phyloP scores from a whole-genome alignment of 2,113 vertebrate species.

The Notarius lentiginosus region DNA sequence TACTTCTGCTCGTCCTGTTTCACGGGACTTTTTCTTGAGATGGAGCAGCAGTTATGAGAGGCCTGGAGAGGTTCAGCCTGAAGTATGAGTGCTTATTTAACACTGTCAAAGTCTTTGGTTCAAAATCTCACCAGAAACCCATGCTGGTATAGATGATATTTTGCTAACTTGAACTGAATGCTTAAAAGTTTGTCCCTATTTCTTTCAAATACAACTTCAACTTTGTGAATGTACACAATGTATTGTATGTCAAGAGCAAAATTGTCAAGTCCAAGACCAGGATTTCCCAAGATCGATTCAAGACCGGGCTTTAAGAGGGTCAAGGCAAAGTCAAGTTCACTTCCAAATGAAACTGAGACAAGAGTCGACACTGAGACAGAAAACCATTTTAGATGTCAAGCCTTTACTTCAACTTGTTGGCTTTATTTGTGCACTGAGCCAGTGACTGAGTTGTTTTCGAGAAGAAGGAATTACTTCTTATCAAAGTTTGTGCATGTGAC shows the following conservation, averaged over 20 bases:
- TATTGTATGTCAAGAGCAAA: not conserved
- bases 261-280: not conserved
- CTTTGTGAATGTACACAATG: not conserved
- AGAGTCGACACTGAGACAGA: not conserved
- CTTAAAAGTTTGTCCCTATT: not conserved
- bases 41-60: not conserved
- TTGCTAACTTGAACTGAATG: not conserved
- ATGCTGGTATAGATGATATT: not conserved
- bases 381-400: not conserved
- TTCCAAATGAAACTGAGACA: not conserved
- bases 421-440: not conserved
- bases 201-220: not conserved
- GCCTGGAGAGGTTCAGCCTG: slow-evolving; percentile 20
- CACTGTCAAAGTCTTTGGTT: not conserved
- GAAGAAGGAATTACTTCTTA: not conserved
- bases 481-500: not conserved
- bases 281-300: not conserved
- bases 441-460: not conserved
- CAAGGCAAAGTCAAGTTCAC: not conserved
- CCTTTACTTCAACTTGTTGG: not conserved
- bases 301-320: not conserved
- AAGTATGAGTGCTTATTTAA: slow-evolving; percentile 15
- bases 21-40: slow-evolving; percentile 32
- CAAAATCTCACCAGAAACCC: not conserved
- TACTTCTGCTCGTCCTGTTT: slow-evolving; percentile 42